A percentile compares a stretch with the other conserved stretches of the same genome.
Evolutionary conservation across 2,888 invertebrate species (phyloP).

Genomic region (Rambutsinella grinnellia): DNA sequence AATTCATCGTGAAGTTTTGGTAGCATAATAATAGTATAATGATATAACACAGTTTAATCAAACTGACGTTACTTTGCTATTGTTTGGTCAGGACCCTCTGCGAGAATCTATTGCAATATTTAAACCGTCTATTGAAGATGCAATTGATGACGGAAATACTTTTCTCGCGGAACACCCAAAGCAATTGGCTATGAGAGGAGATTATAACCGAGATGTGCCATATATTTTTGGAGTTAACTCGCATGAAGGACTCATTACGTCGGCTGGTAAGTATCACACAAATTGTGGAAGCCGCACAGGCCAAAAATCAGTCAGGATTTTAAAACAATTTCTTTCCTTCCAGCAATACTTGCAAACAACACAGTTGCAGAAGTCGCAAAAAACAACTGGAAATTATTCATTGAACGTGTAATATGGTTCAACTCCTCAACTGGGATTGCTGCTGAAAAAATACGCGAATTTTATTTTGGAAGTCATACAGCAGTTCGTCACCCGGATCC

Average conservation of each 20-base stretch:
- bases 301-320: too few relatives aligned
- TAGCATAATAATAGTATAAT: too few relatives aligned
- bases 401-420: constrained; percentile 45
- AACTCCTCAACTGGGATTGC: constrained; percentile 16
- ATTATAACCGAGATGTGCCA: constrained; percentile 30
- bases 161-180: constrained; percentile 45
- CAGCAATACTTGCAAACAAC: constrained; percentile 48
- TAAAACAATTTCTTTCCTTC: too few relatives aligned
- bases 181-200: constrained; percentile 26
- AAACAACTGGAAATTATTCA: constrained; percentile 47
- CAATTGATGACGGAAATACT: constrained; percentile 41
- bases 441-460: constrained; percentile 46
- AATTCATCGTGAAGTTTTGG: too few relatives aligned
- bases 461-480: constrained; percentile 44
- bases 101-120: constrained; percentile 48
- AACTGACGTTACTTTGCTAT: too few relatives aligned
- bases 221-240: constrained; percentile 46
- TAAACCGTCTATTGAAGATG: constrained; percentile 41
- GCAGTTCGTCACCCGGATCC: constrained; percentile 18
- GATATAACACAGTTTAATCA: too few relatives aligned
- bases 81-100: constrained; percentile 44
- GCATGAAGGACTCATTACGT: constrained; percentile 40
- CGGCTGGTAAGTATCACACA: constrained; percentile 31
- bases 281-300: too few relatives aligned
- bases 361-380: constrained; percentile 50